These are phyloP conservation scores for Eurytoma californica DNA, from an alignment of 2,888 invertebrate species.

Conservation along the genomic window DNA sequence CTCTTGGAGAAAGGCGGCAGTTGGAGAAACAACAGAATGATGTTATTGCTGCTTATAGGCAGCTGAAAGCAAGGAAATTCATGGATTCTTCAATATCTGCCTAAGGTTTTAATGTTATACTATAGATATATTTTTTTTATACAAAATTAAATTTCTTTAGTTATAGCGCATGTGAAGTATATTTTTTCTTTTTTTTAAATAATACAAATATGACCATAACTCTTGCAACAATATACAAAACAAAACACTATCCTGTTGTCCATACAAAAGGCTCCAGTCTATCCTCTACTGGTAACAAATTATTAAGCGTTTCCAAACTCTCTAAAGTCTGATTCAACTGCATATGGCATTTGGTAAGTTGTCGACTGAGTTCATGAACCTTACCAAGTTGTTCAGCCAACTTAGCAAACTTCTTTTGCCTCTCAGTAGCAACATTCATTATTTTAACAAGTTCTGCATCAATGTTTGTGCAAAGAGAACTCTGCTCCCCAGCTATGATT, in stretches of 20 bases:
- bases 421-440: constrained; percentile 83
- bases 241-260: constrained; percentile 81
- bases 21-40: constrained; percentile 79
- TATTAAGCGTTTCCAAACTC: constrained; percentile 90
- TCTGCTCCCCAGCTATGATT: constrained; percentile 87
- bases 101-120: constrained; percentile 53
- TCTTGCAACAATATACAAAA: constrained; percentile 19
- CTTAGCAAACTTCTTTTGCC: constrained; percentile 89
- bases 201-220: constrained; percentile 33
- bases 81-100: constrained; percentile 39
- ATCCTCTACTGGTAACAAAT: constrained; percentile 87
- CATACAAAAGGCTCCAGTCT: constrained; percentile 92
- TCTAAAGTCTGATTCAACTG: constrained; percentile 89
- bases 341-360: constrained; percentile 88
- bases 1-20: constrained; percentile 78
- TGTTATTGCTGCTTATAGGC: constrained; percentile 79
- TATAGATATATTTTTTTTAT: constrained; percentile 50
- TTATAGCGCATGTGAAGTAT: constrained; percentile 26
- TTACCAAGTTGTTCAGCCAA: constrained; percentile 90
- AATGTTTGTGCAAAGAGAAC: constrained; percentile 83
- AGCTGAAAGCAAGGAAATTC: constrained; percentile 73
- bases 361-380: constrained; percentile 88
- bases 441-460: constrained; percentile 85
- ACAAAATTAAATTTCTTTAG: constrained; percentile 43
- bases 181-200: constrained; percentile 47